These are phyloP conservation scores for Antheraea yamamai DNA, from an alignment of 2,888 invertebrate species.

Conservation along the genomic window DNA sequence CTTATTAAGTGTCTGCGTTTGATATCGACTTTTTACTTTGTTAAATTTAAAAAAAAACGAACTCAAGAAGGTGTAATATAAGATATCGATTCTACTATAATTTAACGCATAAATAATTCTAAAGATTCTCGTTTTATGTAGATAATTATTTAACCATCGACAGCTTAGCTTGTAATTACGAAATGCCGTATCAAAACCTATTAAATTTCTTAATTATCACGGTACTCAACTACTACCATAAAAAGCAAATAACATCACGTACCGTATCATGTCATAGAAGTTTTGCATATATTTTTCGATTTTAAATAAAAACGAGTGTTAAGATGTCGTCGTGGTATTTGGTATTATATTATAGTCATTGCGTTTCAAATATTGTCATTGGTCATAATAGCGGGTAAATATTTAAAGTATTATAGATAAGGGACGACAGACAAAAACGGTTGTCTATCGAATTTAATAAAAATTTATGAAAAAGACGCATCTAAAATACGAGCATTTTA, in stretches of 20 bases:
- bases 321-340: not conserved
- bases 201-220: not conserved
- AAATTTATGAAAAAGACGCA: too few species aligned
- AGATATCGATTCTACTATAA: not conserved
- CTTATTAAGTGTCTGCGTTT: too few species aligned
- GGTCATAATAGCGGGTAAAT: too few species aligned
- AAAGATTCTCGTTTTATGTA: constrained; percentile 19
- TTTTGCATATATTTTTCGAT: not conserved
- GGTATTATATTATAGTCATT: not conserved
- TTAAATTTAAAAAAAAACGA: too few species aligned
- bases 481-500: too few species aligned
- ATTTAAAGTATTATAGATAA: too few species aligned
- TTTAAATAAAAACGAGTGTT: too few species aligned
- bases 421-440: too few species aligned
- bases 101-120: constrained; percentile 18
- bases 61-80: not conserved
- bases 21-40: too few species aligned
- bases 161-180: constrained; percentile 24
- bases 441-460: too few species aligned
- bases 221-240: not conserved
- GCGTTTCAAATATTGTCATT: not conserved
- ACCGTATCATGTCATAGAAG: not conserved
- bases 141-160: constrained; percentile 24
- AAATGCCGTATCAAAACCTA: constrained; percentile 16
- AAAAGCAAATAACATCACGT: not conserved